Conservation (phyloP, 2,113 vertebrate species). For the Herpetotheres cachinnans region DNA sequence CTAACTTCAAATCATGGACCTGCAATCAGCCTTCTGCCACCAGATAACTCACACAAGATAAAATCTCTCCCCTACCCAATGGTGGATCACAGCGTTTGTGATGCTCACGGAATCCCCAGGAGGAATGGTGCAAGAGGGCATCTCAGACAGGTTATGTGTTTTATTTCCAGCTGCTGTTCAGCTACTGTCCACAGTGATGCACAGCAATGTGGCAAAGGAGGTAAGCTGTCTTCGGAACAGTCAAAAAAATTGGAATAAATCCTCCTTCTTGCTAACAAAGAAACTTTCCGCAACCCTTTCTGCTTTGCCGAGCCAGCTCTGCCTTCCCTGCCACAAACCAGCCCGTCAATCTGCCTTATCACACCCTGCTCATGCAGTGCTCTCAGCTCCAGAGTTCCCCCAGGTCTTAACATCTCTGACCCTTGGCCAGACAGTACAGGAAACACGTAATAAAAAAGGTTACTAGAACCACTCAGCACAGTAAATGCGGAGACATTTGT, state of each 20-base stretch:
- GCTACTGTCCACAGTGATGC: neutral
- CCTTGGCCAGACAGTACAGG: slow-evolving; percentile 40
- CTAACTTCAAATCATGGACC: neutral
- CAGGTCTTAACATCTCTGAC: slow-evolving; percentile 40
- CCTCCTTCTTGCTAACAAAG: neutral
- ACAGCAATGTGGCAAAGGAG: neutral
- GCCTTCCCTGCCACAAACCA: neutral
- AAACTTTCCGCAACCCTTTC: neutral
- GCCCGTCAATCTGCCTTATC: neutral
- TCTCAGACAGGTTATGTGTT: neutral
- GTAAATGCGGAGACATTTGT: slow-evolving; percentile 9
- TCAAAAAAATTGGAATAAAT: neutral
- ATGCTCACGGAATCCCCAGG: neutral
- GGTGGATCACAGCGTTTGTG: neutral
- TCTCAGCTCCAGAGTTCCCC: neutral
- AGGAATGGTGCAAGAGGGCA: neutral
- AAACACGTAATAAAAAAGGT: slow-evolving; percentile 30
- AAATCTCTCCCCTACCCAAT: neutral
- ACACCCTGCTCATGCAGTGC: neutral
- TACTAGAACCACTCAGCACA: neutral
- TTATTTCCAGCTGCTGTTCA: neutral
- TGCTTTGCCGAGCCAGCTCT: neutral
- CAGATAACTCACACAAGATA: neutral
- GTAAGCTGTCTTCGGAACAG: neutral
- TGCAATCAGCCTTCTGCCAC: neutral